Evolutionary conservation across 2,113 vertebrate genomes (phyloP), one percentile per base, ranked within the genome.

Genomic region (Reinhardtius hippoglossoides): DNA sequence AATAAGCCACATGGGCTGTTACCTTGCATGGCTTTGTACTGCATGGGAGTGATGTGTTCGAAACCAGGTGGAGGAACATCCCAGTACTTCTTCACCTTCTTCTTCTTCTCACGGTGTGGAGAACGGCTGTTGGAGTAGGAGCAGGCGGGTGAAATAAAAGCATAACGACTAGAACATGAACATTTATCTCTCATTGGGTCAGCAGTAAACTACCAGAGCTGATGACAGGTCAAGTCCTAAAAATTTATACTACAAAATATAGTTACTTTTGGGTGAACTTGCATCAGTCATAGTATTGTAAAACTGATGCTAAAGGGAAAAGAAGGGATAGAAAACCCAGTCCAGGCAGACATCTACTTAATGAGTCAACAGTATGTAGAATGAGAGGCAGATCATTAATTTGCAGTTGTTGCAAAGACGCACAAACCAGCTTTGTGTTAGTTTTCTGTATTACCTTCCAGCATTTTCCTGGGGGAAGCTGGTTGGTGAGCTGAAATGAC

Each of bases 21-120:
- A 97, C 97, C 97, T 94, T 98, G 96, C 97, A 98, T 98, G 90
- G 97, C 97, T 95, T 98, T 98, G 92, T 98, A 97, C 94, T 98
- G 96, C 95, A 98, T 96, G 61, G 96, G 96, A 13, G 96, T 97
- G 90, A 98, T 96, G 92, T 97, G 96, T 76, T 97, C 96, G 24
- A 98, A 98, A 31, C 97, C 97, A 0, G 95, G 96, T 0, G 97
- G 96, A 0, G 97, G 96, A 16, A 98, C 95, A 74, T 97, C 96
- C 97, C 97, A 98, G 81, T 98, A 98, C 88, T 97, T 98, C 82
- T 96, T 96, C 23, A 96, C 91, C 93, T 98, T 96, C 95, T 97
- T 98, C 93, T 96, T 98, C 93, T 97, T 96, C 90, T 97, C 96
- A 35, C 96, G 96, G 54, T 95, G 95, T 9, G 96, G 96, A 69